Evolutionary conservation across 2,113 vertebrate species (phyloP), one percentile per base, ranked within the genome.

Genomic region (Mustela lutreola): DNA sequence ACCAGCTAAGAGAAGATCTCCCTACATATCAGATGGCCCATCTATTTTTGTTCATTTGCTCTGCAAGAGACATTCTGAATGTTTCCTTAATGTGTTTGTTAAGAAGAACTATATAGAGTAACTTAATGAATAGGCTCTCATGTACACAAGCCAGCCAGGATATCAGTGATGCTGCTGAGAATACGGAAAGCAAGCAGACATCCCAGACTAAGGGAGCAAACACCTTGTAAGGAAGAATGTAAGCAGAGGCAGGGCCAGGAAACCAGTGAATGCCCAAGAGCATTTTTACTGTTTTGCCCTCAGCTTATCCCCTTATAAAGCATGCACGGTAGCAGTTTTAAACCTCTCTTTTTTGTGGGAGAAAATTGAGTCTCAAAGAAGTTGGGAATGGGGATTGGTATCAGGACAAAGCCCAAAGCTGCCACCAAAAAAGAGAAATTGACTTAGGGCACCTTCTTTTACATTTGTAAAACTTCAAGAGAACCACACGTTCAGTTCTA

Each of bases 31-130:
- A 87, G 63, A 94, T 75, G 76, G 50, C 33, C 36, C 70, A 48
- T 86, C 90, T 81, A 83, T 94, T 90, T 95, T 75, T 71, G 56
- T 88, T 73, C 19, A 0, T 95, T 84, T 97, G 92, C 63, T 95
- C 76, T 80, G 42, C 56, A 95, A 93, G n/a, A 33, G 14, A 90
- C 79, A 87, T 93, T 94, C 28, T 9, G 67, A 92, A 84, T 10
- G 21, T 71, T 45, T 95, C 75, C 58, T 90, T 88, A 70, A 79
- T 45, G 42, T 90, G 70, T 95, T 95, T 79, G 78, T 96, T 89
- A 88, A 78, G 82, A 96, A 81, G 81, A 94, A 81, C 48, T 78
- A 45, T 10, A 31, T 8, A 76, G 12, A 2, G 42, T 87, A 95
- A 62, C 48, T 63, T 92, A 91, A 80, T 81, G 87, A 97, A 62